Conservation (phyloP, 1,140 invertebrate genomes). For the Wasmannia auropunctata region DNA sequence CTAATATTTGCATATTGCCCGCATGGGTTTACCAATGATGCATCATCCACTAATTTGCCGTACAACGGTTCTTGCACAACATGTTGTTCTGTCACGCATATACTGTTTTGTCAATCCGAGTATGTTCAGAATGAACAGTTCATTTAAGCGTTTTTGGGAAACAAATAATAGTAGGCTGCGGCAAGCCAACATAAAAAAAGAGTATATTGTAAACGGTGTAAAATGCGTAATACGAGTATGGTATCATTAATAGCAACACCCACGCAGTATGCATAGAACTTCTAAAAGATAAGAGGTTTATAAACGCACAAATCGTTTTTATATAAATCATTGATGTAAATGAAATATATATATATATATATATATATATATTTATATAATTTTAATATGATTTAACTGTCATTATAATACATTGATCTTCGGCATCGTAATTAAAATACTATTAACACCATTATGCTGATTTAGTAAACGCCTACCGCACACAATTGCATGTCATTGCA, state of each 20-base stretch:
- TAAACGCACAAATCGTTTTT: background rate
- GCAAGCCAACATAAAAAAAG: background rate
- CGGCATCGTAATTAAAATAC: constrained; percentile 11
- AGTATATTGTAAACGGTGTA: background rate
- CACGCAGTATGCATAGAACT: background rate
- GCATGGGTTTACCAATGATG: constrained; percentile 25
- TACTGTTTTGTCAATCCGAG: background rate
- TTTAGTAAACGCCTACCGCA: background rate
- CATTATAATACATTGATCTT: constrained; percentile 2
- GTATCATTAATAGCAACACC: too few relatives aligned
- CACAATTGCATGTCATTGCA: background rate
- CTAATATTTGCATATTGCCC: constrained; percentile 39
- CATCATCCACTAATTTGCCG: constrained; percentile 32
- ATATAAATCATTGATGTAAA: background rate
- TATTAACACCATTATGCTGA: constrained; percentile 26
- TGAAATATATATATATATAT: too few relatives aligned
- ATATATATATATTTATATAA: too few relatives aligned
- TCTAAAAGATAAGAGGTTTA: background rate
- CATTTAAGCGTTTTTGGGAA: background rate
- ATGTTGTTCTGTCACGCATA: background rate
- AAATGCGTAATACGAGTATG: too few relatives aligned
- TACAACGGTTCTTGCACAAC: background rate
- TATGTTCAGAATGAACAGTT: background rate
- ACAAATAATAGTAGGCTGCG: background rate
- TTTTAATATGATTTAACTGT: constrained; percentile 13